These are phyloP conservation scores for Diplogasteroides magnus DNA, from an alignment of 1,140 invertebrate species.

Conservation along the genomic window DNA sequence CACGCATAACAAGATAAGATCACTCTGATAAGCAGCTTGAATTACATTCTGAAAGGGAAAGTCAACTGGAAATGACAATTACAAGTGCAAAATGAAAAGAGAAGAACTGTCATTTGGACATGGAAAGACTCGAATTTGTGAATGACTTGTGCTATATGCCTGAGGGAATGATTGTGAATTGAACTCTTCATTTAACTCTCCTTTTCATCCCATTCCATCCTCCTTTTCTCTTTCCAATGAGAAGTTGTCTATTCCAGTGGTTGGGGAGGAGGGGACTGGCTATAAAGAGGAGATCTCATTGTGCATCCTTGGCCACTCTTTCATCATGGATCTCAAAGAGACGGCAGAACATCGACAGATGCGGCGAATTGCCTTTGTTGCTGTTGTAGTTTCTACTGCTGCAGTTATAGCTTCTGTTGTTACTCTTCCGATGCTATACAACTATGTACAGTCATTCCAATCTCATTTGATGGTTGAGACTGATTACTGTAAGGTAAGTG, in stretches of 20 bases:
- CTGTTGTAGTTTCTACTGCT: conserved; percentile 53
- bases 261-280: not conserved
- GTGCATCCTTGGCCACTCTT: not conserved
- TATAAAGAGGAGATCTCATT: not conserved
- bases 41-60: not conserved
- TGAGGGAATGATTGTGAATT: not conserved
- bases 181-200: not conserved
- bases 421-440: conserved; percentile 56
- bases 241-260: no score
- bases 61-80: not conserved
- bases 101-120: no score
- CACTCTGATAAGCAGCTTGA: no score
- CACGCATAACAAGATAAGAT: no score
- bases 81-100: no score
- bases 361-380: conserved; percentile 55
- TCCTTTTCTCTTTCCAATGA: not conserved
- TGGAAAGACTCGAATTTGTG: not conserved
- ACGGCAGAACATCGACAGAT: conserved; percentile 54
- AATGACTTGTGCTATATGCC: not conserved
- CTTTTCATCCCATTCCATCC: not conserved
- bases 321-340: conserved; percentile 32
- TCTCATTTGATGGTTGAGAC: conserved; percentile 54
- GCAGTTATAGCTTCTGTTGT: conserved; percentile 53
- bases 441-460: conserved; percentile 55
- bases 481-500: conserved; percentile 51